Base-by-base conservation (phyloP, 2,888 invertebrate species). In the Danaus chrysippus region DNA sequence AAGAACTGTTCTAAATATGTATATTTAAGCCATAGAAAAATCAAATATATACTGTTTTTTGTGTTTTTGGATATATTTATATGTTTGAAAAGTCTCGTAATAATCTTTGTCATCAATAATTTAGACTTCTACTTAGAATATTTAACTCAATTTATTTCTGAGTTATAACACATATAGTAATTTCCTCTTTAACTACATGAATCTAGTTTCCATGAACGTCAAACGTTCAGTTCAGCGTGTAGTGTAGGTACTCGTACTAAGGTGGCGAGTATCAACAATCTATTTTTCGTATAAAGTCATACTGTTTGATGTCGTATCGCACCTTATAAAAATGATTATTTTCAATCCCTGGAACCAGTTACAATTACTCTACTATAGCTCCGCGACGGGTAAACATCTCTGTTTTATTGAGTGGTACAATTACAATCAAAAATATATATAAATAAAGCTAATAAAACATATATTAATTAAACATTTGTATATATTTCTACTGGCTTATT, bases 271-370 rank as follows among this genome's bases (percentile, higher is more conserved):
- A 12, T 46, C 8, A 49, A 17, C 49, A 59, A 61, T 62, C 56
- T 58, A 63, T 59, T 55, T 59, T 56, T 49, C 59, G 59, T 62
- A 65, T 62, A 62, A 63, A 67, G 61, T 63, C 62, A 54, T 61
- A 68, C 86, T 87, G 87, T 71, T 80, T 64, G 81, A 67, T 80
- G 77, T 88, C 87, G 76, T 74, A 77, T 87, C 83, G 76, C 89
- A 84, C 87, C 77, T 80, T 77, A 76, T 81, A 77, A 78, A 75
- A 75, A 76, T 76, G 81, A 84, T 82, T 81, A 84, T 85, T 86
- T 79, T 77, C 68, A 74, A 76, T 77, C 78, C 74, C 68, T 68
- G 81, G 82, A 83, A 86, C 84, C 81, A 80, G 88, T 87, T 87
- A 87, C 87, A 87, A 83, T 86, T 78, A 73, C 77, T 76, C 80